A percentile compares a stretch with the other conserved stretches of the same genome.
Evolutionary conservation across 2,113 vertebrate species (phyloP).

Genomic region (Microcebus tavaratra): DNA sequence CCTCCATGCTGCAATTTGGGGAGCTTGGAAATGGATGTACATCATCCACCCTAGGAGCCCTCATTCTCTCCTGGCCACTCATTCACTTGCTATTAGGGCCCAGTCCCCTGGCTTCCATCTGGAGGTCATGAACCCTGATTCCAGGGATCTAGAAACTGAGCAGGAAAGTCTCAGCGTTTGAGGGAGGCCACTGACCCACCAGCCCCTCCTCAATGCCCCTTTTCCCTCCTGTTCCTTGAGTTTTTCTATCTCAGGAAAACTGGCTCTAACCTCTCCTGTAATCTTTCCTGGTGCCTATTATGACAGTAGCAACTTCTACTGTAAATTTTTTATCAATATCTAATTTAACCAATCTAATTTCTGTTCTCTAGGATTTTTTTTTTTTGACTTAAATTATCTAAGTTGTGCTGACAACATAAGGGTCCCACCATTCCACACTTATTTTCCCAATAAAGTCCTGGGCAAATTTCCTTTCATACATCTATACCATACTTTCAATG

Average conservation of each 20-base stretch:
- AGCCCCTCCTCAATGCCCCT: accelerated
- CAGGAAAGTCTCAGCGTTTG: not conserved
- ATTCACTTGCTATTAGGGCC: not conserved
- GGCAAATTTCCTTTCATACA: not conserved
- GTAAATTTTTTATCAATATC: not conserved
- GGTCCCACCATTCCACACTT: not conserved
- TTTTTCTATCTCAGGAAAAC: not conserved
- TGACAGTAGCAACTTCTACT: not conserved
- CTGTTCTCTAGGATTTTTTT: not conserved
- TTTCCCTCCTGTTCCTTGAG: not conserved
- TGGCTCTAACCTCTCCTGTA: not conserved
- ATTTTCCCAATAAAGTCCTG: not conserved
- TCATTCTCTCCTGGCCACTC: not conserved
- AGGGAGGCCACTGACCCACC: accelerated
- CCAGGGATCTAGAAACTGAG: not conserved
- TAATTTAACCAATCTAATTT: not conserved
- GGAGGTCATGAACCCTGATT: not conserved
- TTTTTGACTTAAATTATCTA: not conserved
- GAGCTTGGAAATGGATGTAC: accelerated
- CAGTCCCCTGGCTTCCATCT: not conserved
- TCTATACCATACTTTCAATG: not conserved
- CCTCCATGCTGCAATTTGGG: too few relatives aligned
- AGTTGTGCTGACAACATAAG: not conserved
- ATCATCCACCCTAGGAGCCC: accelerated
- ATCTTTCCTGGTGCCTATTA: not conserved